phyloP scores from a whole-genome alignment of 2,113 vertebrate species.

The Verasper variegatus region DNA sequence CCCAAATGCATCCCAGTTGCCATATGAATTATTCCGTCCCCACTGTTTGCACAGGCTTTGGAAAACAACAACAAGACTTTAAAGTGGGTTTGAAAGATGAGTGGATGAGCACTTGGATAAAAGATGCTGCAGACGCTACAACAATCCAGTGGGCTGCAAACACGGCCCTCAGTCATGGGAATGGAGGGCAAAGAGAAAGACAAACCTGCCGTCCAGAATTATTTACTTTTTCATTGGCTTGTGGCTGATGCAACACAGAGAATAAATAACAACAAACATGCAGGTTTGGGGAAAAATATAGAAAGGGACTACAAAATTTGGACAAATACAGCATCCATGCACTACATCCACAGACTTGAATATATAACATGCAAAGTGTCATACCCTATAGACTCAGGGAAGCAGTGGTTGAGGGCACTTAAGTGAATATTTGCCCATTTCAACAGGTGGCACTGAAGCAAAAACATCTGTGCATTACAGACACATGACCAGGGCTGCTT shows the following conservation, averaged over 20 bases:
- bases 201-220: constrained; percentile 17
- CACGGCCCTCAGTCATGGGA: constrained; percentile 23
- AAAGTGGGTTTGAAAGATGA: constrained; percentile 49
- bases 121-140: constrained; percentile 11
- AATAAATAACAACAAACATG: constrained; percentile 12
- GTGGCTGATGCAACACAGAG: constrained; percentile 41
- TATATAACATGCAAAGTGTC: not conserved
- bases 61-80: constrained; percentile 60
- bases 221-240: constrained; percentile 35
- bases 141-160: constrained; percentile 24
- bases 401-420: no score
- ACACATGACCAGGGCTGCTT: no score
- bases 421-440: no score
- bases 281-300: not conserved
- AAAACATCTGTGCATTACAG: no score
- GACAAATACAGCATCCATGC: not conserved
- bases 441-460: no score
- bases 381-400: no score
- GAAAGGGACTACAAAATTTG: not conserved
- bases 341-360: not conserved
- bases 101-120: constrained; percentile 43
- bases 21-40: constrained; percentile 68
- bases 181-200: constrained; percentile 19
- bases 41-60: constrained; percentile 49
- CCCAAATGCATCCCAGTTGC: constrained; percentile 60